Percentiles rank a stretch among this genome's conserved stretches.
These are phyloP conservation scores for Rhynchophorus ferrugineus DNA, from an alignment of 1,140 invertebrate genomes.

Conservation along the genomic window DNA sequence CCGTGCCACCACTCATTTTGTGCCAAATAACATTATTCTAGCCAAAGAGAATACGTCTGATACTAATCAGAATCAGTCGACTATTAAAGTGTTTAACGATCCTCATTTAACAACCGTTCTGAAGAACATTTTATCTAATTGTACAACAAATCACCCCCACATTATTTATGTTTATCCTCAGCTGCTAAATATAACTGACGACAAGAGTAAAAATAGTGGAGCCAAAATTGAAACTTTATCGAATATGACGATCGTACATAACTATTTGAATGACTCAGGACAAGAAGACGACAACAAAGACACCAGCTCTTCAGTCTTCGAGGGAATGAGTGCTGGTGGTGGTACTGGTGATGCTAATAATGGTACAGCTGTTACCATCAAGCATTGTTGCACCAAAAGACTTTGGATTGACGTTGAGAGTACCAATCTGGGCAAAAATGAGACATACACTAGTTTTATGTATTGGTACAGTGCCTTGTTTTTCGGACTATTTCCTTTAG, in stretches of 20 bases:
- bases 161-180: conserved; percentile 22
- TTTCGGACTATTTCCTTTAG: conserved; percentile 60
- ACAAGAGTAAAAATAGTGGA: not conserved
- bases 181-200: not conserved
- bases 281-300: too few species aligned
- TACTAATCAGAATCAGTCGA: conserved; percentile 2
- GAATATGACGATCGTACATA: not conserved
- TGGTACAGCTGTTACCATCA: conserved; percentile 1
- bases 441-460: conserved; percentile 54
- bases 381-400: conserved; percentile 27
- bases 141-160: conserved; percentile 21
- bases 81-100: conserved; percentile 9
- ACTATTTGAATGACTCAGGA: not conserved
- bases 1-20: conserved; percentile 4
- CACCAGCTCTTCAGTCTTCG: not conserved
- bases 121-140: conserved; percentile 20
- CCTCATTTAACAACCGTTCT: conserved; percentile 8
- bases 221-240: not conserved
- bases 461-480: conserved; percentile 58
- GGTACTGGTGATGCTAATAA: conserved; percentile 2
- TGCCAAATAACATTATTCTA: conserved; percentile 14
- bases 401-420: conserved; percentile 28
- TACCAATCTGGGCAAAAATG: conserved; percentile 44
- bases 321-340: not conserved
- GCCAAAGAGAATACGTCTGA: not conserved